Evolutionary conservation across 2,113 vertebrate species (phyloP).

Genomic region (Cynoglossus semilaevis): DNA sequence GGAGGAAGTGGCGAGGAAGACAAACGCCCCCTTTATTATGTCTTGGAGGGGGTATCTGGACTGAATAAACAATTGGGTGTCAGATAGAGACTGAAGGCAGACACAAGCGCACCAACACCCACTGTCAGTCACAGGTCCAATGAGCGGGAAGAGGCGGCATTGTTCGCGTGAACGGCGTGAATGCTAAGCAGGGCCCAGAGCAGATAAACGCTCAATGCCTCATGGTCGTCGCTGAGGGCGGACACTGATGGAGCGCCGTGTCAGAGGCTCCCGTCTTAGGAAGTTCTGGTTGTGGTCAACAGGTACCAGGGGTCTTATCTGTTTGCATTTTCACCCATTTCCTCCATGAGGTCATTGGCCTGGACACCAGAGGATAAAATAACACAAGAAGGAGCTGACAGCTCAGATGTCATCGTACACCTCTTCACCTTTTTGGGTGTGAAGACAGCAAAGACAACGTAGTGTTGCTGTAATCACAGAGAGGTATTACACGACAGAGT

Average conservation of each 20-base stretch:
- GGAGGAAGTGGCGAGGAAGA: constrained; percentile 72
- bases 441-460: constrained; percentile 31
- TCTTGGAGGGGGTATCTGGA: constrained; percentile 66
- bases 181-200: constrained; percentile 73
- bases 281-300: constrained; percentile 66
- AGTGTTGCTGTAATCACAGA: constrained; percentile 26
- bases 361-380: constrained; percentile 56
- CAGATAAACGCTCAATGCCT: constrained; percentile 78
- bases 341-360: constrained; percentile 71
- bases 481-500: constrained; percentile 9
- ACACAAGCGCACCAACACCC: constrained; percentile 79
- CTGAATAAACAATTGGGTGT: constrained; percentile 77
- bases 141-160: constrained; percentile 75
- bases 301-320: constrained; percentile 75
- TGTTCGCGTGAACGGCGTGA: constrained; percentile 79
- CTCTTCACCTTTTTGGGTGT: constrained; percentile 34
- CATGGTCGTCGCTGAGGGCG: constrained; percentile 70
- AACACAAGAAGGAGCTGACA: constrained; percentile 66
- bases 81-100: constrained; percentile 74
- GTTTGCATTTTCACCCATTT: constrained; percentile 76
- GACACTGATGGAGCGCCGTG: constrained; percentile 74
- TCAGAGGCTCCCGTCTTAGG: constrained; percentile 69
- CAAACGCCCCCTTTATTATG: constrained; percentile 80
- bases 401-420: constrained; percentile 57
- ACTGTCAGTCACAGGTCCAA: constrained; percentile 74